These are phyloP conservation scores for Melitaea athalia DNA, from an alignment of 2,888 invertebrate genomes.

Conservation along the genomic window DNA sequence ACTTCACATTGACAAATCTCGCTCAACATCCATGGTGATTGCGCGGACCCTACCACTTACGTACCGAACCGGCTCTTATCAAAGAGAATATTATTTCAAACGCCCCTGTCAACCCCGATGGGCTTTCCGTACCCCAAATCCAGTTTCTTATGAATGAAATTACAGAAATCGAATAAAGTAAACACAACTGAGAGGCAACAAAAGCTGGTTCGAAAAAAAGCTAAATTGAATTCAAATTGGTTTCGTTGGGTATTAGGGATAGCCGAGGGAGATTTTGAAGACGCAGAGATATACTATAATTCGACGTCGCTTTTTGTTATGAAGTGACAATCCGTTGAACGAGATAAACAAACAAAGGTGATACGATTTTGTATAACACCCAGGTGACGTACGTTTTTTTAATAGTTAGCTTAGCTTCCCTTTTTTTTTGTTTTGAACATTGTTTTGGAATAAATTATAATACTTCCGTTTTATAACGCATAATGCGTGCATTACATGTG, in stretches of 20 bases:
- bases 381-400: neutral
- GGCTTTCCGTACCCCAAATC: slow-evolving; percentile 80
- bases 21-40: slow-evolving; percentile 61
- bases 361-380: neutral
- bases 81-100: slow-evolving; percentile 83
- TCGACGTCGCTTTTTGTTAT: slow-evolving; percentile 75
- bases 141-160: slow-evolving; percentile 83
- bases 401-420: neutral
- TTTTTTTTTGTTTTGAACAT: no score
- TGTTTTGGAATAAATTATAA: no score
- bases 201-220: slow-evolving; percentile 80
- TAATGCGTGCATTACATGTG: no score
- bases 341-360: slow-evolving; percentile 57
- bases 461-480: no score
- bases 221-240: slow-evolving; percentile 83
- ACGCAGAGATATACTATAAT: slow-evolving; percentile 67
- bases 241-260: slow-evolving; percentile 80
- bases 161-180: slow-evolving; percentile 83
- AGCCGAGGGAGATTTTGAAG: slow-evolving; percentile 76
- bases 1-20: slow-evolving; percentile 80
- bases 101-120: slow-evolving; percentile 80
- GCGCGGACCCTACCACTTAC: slow-evolving; percentile 70
- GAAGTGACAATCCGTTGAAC: slow-evolving; percentile 60
- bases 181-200: slow-evolving; percentile 82
- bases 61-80: slow-evolving; percentile 76